phyloP scores from a whole-genome alignment of 2,113 vertebrate species.

The Crotalus tigris region DNA sequence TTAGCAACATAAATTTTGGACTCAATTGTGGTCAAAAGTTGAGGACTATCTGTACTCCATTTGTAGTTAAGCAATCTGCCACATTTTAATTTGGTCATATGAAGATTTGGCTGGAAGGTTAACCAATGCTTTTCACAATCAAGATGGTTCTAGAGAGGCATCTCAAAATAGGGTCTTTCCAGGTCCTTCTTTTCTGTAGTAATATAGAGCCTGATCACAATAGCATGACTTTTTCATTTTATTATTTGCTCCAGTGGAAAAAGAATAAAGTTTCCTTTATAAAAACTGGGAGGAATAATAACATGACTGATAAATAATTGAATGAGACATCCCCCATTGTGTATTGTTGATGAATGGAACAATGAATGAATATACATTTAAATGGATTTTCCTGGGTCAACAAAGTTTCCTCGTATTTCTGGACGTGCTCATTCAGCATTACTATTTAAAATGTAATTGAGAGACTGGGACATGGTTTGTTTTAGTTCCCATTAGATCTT shows the following conservation, averaged over 20 bases:
- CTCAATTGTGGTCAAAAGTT: not conserved
- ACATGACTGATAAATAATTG: not conserved
- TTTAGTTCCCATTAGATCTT: not conserved
- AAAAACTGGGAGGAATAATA: not conserved
- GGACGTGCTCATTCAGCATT: not conserved
- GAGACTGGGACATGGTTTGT: not conserved
- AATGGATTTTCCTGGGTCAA: not conserved
- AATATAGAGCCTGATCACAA: not conserved
- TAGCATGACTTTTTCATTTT: not conserved
- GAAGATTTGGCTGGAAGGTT: not conserved
- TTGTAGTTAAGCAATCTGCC: not conserved
- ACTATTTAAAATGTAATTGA: not conserved
- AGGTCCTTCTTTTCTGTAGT: not conserved
- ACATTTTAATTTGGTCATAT: not conserved
- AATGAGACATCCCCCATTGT: not conserved
- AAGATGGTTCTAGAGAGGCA: not conserved
- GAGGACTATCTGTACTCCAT: not conserved
- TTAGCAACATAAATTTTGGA: not conserved
- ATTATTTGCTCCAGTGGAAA: not conserved
- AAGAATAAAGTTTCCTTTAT: not conserved
- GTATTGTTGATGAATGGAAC: not conserved
- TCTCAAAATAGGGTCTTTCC: not conserved
- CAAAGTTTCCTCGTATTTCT: not conserved
- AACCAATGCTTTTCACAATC: not conserved
- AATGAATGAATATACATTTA: not conserved